phyloP scores from a whole-genome alignment of 1,140 invertebrate genomes.

The Bombus affinis region DNA sequence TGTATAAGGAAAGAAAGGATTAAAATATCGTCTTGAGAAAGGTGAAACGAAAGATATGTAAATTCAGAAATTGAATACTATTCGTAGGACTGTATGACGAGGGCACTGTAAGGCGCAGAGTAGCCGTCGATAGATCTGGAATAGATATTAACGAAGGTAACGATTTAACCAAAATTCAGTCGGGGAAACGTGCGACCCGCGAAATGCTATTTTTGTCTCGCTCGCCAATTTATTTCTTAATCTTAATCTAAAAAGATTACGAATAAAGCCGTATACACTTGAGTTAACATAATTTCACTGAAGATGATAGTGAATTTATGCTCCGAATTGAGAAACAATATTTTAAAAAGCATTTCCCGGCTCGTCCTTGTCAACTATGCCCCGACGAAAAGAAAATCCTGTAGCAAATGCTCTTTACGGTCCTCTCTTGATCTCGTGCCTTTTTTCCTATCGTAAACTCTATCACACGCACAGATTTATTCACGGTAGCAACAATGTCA shows the following conservation, averaged over 20 bases:
- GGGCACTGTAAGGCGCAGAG: slow-evolving; percentile 78
- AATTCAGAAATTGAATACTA: slow-evolving; percentile 74
- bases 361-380: slow-evolving; percentile 36
- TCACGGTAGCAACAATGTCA: slow-evolving; percentile 58
- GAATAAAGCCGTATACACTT: too few relatives aligned
- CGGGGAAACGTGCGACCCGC: slow-evolving; percentile 58
- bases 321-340: too few relatives aligned
- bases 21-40: slow-evolving; percentile 49
- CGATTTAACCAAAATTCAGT: slow-evolving; percentile 58
- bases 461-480: slow-evolving; percentile 63
- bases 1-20: slow-evolving; percentile 30
- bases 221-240: not conserved
- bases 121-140: slow-evolving; percentile 78
- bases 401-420: slow-evolving; percentile 74
- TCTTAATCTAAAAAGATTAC: not conserved
- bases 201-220: slow-evolving; percentile 43
- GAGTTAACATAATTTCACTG: slow-evolving; percentile 12
- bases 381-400: slow-evolving; percentile 60
- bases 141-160: slow-evolving; percentile 79
- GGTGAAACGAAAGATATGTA: slow-evolving; percentile 65
- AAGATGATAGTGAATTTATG: slow-evolving; percentile 16
- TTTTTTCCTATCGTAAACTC: slow-evolving; percentile 64
- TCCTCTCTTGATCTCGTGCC: slow-evolving; percentile 73
- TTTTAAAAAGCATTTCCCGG: slow-evolving; percentile 54
- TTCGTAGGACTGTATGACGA: slow-evolving; percentile 77